Percentiles rank a stretch among this genome's conserved stretches.
Conservation (phyloP, 2,888 invertebrate species). For the Drosophila melanosoma region DNA sequence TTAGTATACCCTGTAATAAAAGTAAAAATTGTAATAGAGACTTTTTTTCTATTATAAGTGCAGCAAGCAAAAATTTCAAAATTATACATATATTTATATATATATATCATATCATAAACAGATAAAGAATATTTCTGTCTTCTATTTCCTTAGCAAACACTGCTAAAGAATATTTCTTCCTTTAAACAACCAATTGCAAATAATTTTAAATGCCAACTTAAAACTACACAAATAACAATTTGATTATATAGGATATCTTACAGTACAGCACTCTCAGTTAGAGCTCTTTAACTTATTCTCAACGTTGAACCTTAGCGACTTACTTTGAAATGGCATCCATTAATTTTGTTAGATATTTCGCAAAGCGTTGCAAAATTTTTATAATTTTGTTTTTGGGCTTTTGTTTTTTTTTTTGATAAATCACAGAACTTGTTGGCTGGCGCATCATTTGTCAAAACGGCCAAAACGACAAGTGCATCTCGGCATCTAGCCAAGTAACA, state of each 20-base stretch:
- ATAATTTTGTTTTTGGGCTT: slow-evolving; percentile 30
- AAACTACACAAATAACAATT: not conserved
- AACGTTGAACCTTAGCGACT: not conserved
- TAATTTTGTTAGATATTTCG: slow-evolving; percentile 53
- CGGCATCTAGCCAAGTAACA: slow-evolving; percentile 35
- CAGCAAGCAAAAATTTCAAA: not conserved
- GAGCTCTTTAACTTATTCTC: not conserved
- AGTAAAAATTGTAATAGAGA: not conserved
- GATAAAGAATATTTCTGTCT: not conserved
- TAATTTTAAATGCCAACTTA: not conserved
- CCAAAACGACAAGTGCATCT: slow-evolving; percentile 45
- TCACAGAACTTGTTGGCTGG: slow-evolving; percentile 55
- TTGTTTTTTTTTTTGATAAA: slow-evolving; percentile 63
- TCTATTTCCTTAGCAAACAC: too few relatives aligned
- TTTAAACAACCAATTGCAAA: not conserved
- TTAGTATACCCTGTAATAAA: not conserved
- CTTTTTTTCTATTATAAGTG: not conserved
- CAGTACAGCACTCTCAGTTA: not conserved
- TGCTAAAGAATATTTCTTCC: not conserved
- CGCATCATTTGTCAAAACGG: slow-evolving; percentile 68
- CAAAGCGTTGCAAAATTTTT: slow-evolving; percentile 57
- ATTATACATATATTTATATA: not conserved
- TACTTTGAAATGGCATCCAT: slow-evolving; percentile 46
- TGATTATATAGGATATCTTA: not conserved
- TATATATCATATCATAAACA: too few relatives aligned